phyloP scores from a whole-genome alignment of 2,888 invertebrate species.

The Proisotoma minuta region DNA sequence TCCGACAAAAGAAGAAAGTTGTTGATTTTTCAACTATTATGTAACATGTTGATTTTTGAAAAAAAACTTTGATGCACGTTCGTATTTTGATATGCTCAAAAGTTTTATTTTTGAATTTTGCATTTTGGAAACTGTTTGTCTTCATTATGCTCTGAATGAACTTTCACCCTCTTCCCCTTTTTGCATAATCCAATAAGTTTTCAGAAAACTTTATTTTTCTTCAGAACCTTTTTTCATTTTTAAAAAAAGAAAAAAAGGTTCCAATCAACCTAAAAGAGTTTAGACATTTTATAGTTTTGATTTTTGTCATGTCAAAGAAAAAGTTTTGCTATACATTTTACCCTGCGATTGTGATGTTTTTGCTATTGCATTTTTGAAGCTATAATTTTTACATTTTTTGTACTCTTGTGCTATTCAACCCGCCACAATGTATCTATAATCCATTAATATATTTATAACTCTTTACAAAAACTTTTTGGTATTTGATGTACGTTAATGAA shows the following conservation, averaged over 20 bases:
- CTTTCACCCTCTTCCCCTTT: neutral
- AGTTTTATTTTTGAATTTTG: conserved; percentile 5
- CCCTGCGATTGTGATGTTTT: neutral
- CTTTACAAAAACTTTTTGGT: too few relatives aligned
- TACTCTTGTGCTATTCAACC: neutral
- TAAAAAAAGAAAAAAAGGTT: neutral
- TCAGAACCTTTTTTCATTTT: neutral
- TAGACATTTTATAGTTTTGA: too few relatives aligned
- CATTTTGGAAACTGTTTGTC: conserved; percentile 9
- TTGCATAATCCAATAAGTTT: neutral
- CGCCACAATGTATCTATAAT: neutral
- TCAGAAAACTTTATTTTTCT: neutral
- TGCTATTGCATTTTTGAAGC: conserved; percentile 15
- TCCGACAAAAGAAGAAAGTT: too few relatives aligned
- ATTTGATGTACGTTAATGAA: too few relatives aligned
- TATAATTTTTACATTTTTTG: conserved; percentile 1
- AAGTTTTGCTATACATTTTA: conserved; percentile 3
- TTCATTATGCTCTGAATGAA: neutral
- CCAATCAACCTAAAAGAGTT: neutral
- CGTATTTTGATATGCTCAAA: neutral
- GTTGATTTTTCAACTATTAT: conserved; percentile 1
- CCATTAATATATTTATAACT: too few relatives aligned
- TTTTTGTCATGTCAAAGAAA: neutral
- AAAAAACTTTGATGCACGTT: conserved; percentile 5
- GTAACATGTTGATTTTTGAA: neutral